phyloP scores from a whole-genome alignment of 2,113 vertebrate species.

The Acanthochromis polyacanthus region DNA sequence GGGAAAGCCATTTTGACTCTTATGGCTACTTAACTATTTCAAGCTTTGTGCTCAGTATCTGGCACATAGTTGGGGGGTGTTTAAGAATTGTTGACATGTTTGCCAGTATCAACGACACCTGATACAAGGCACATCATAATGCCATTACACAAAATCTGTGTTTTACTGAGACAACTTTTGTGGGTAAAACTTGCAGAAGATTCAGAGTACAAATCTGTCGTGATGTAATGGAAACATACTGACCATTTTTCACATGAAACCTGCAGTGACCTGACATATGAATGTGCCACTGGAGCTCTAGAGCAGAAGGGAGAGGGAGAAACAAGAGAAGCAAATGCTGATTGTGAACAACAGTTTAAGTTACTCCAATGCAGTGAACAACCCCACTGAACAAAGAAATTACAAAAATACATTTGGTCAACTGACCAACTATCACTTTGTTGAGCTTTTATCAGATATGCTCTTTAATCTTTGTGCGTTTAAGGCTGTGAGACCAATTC shows the following conservation, averaged over 20 bases:
- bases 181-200: slow-evolving; percentile 81
- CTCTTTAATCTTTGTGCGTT: slow-evolving; percentile 78
- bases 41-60: slow-evolving; percentile 44
- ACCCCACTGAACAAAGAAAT: slow-evolving; percentile 44
- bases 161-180: slow-evolving; percentile 57
- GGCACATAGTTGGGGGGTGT: slow-evolving; percentile 11
- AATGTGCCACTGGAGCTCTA: slow-evolving; percentile 85
- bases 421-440: slow-evolving; percentile 58
- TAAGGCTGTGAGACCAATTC: slow-evolving; percentile 57
- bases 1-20: slow-evolving; percentile 45
- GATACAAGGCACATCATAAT: slow-evolving; percentile 91
- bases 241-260: slow-evolving; percentile 42
- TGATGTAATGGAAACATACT: slow-evolving; percentile 41
- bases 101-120: slow-evolving; percentile 78
- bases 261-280: slow-evolving; percentile 79
- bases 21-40: slow-evolving; percentile 55
- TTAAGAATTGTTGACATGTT: slow-evolving; percentile 30
- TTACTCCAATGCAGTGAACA: slow-evolving; percentile 32
- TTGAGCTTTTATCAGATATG: slow-evolving; percentile 72
- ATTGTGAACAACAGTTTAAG: slow-evolving; percentile 47
- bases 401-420: slow-evolving; percentile 83
- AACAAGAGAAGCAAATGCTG: slow-evolving; percentile 5
- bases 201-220: slow-evolving; percentile 89
- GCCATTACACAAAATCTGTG: slow-evolving; percentile 74
- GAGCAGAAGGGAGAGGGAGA: slow-evolving; percentile 78